Conservation (phyloP, 2,113 vertebrate species). For the Nasalis larvatus region DNA sequence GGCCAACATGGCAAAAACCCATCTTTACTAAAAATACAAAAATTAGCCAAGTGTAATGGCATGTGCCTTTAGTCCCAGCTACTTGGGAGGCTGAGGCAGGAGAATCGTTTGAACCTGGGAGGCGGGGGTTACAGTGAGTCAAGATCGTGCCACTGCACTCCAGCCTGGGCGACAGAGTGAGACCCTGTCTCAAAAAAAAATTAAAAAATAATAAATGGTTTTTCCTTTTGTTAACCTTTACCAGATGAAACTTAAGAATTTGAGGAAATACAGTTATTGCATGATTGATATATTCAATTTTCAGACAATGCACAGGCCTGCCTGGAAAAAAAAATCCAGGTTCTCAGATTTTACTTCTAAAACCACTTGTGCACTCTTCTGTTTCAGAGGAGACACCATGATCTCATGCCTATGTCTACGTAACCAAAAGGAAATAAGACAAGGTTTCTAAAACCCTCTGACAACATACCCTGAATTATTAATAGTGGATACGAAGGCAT, state of each 20-base stretch:
- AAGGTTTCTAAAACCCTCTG: background rate
- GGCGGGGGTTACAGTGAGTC: no score
- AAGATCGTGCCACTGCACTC: no score
- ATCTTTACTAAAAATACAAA: no score
- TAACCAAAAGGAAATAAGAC: background rate
- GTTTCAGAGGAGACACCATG: background rate
- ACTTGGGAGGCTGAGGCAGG: no score
- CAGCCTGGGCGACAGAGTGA: no score
- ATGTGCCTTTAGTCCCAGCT: no score
- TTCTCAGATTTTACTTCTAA: background rate
- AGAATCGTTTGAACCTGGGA: no score
- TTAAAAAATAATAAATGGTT: background rate
- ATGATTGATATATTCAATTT: background rate
- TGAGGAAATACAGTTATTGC: background rate
- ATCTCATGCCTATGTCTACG: accelerated
- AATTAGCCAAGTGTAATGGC: no score
- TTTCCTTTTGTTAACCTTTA: background rate
- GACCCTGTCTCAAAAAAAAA: background rate
- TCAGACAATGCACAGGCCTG: background rate
- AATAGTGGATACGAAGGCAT: no score
- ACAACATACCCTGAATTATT: background rate
- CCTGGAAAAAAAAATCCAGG: background rate
- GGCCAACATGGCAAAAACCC: no score
- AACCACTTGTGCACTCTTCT: background rate
- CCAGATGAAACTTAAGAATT: background rate